Conservation (phyloP, 2,888 invertebrate species). For the Drosophila barbarae region DNA sequence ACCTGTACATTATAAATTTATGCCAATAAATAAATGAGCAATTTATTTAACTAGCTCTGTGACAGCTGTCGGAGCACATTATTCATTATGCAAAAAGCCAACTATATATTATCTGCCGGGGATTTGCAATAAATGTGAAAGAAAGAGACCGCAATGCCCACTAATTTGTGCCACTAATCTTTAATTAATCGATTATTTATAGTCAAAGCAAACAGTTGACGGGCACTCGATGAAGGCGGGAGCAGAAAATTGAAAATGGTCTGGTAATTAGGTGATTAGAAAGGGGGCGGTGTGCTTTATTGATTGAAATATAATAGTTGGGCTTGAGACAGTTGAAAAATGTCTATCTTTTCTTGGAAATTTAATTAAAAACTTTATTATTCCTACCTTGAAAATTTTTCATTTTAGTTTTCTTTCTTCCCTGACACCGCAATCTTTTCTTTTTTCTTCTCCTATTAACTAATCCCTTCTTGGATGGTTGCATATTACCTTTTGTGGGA, state of each 20-base stretch:
- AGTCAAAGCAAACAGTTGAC: background rate
- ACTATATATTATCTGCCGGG: conserved; percentile 4
- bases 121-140: background rate
- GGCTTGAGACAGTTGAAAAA: background rate
- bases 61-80: conserved; percentile 31
- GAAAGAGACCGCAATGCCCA: conserved; percentile 16
- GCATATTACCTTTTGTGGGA: background rate
- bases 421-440: background rate
- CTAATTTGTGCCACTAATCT: conserved; percentile 32
- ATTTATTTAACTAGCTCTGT: conserved; percentile 46
- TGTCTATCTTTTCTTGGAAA: too few relatives aligned
- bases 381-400: conserved; percentile 14
- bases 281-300: background rate
- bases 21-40: conserved; percentile 47
- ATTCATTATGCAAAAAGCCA: conserved; percentile 18
- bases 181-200: conserved; percentile 30
- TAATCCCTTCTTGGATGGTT: background rate
- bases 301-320: background rate
- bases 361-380: background rate
- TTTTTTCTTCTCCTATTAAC: conserved; percentile 4
- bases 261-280: conserved; percentile 6
- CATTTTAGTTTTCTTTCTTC: conserved; percentile 15
- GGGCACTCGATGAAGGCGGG: background rate
- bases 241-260: background rate
- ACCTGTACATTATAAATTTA: conserved; percentile 45